These are phyloP conservation scores for Clusia tigrina DNA, from an alignment of 2,888 invertebrate species.

Conservation along the genomic window DNA sequence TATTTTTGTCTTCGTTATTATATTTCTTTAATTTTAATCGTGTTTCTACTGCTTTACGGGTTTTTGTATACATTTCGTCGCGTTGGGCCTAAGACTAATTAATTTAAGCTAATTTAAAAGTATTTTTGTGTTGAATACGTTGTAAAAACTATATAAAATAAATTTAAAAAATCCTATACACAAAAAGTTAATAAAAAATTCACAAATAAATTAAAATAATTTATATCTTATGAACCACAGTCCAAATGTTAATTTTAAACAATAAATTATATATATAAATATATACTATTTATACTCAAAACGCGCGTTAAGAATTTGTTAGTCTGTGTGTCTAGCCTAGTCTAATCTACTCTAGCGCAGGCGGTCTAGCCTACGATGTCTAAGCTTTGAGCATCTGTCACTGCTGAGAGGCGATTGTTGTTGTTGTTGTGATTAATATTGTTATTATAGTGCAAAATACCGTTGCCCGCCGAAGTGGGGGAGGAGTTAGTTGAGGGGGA, in stretches of 20 bases:
- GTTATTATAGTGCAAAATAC: too few relatives aligned
- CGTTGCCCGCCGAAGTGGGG: constrained; percentile 15
- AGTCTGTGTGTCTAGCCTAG: too few relatives aligned
- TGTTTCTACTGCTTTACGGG: neutral
- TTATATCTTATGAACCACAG: neutral
- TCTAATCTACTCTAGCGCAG: too few relatives aligned
- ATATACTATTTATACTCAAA: neutral
- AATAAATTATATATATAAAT: constrained; percentile 8
- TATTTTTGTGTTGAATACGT: neutral
- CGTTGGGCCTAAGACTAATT: neutral
- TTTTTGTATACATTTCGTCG: constrained; percentile 1
- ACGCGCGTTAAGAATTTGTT: constrained; percentile 31
- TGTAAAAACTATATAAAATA: neutral
- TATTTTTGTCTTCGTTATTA: too few relatives aligned
- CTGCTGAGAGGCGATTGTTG: constrained; percentile 45
- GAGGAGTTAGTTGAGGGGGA: neutral
- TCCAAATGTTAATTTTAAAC: constrained; percentile 4
- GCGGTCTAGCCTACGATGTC: constrained; percentile 64
- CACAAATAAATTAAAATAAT: constrained; percentile 1
- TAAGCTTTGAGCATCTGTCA: constrained; percentile 65
- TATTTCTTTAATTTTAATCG: constrained; percentile 7
- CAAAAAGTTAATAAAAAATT: neutral
- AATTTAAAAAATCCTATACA: too few relatives aligned
- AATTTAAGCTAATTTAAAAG: neutral
- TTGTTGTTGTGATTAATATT: constrained; percentile 26